Base-by-base conservation (phyloP, 2,888 invertebrate genomes). In the Apamea anceps region DNA sequence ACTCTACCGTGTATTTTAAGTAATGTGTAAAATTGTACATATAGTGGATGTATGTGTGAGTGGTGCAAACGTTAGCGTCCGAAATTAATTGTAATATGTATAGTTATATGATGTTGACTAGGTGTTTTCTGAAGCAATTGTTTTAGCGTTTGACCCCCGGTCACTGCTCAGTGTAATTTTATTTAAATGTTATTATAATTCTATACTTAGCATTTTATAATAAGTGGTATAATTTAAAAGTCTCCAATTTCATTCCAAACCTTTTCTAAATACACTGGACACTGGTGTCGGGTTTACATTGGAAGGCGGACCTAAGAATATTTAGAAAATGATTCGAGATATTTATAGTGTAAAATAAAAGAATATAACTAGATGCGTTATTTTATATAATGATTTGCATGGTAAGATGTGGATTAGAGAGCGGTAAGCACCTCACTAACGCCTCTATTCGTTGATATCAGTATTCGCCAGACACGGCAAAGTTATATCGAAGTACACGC, bases 21-120 rank as follows among this genome's bases (percentile, higher is more conserved):
- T 62, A 25, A 32, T 73, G 48, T 71, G 51, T 84, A 57, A 72
- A 62, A 18, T 37, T 87, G 84, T 85, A 83, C 62, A 87, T 77
- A 77, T 37, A 45, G 25, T 66, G 37, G 25, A 72, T 74, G 63
- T 62, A 63, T 72, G 68, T 48, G 28, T 70, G 84, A 28, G 72
- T 42, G 63, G 67, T 54, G 66, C 28, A 75, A 71, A 74, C 66
- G 37, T 67, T 74, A 60, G 79, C 76, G 73, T 85, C 75, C 76
- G 73, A 62, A 51, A 42, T 85, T 67, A 67, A 28, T 71, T 77
- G 32, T 45, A 57, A 51, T 63, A 37, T 51, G 67, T 85, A 28
- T 65, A 70, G 63, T 8, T 32, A 60, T 54, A 21, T 60, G 28
- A 77, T 65, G 74, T 71, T 57, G 37, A 74, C 32, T 63, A 48